Percentiles rank a stretch among this genome's conserved stretches.
Conservation (phyloP, 2,888 invertebrate genomes). For the Ditula angustiorana region DNA sequence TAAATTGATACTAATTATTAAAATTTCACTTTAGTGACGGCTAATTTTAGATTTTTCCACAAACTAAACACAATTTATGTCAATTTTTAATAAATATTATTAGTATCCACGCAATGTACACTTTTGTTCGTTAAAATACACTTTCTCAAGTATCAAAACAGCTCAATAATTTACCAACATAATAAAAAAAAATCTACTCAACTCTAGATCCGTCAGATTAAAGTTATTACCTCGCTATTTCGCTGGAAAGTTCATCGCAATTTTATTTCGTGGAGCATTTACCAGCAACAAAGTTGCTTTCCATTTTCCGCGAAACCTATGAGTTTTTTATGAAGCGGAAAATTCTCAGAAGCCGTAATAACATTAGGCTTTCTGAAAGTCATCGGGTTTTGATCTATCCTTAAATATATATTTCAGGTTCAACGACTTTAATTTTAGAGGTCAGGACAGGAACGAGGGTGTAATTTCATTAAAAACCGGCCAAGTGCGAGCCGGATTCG, state of each 20-base stretch:
- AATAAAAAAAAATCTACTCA: not conserved
- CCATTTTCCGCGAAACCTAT: conserved; percentile 20
- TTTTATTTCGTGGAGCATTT: conserved; percentile 15
- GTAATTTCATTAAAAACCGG: too few relatives aligned
- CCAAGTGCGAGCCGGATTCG: too few relatives aligned
- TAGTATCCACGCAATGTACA: too few relatives aligned
- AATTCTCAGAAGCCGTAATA: conserved; percentile 20
- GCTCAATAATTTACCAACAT: not conserved
- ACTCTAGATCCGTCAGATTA: not conserved
- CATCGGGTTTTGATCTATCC: not conserved
- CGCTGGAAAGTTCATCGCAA: conserved; percentile 6
- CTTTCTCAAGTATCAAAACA: not conserved
- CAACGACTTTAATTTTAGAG: not conserved
- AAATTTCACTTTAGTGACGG: too few relatives aligned
- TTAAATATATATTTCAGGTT: too few relatives aligned
- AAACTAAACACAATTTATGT: too few relatives aligned
- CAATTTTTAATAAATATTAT: too few relatives aligned
- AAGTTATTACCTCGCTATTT: not conserved
- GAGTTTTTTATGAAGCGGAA: conserved; percentile 11
- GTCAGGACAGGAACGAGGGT: too few relatives aligned
- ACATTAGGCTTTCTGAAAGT: conserved; percentile 13
- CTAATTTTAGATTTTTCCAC: too few relatives aligned
- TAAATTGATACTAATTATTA: too few relatives aligned
- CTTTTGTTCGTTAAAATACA: too few relatives aligned
- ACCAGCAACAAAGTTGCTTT: not conserved